Conservation (phyloP, 1,140 invertebrate genomes). For the Globodera ellingtonae region DNA sequence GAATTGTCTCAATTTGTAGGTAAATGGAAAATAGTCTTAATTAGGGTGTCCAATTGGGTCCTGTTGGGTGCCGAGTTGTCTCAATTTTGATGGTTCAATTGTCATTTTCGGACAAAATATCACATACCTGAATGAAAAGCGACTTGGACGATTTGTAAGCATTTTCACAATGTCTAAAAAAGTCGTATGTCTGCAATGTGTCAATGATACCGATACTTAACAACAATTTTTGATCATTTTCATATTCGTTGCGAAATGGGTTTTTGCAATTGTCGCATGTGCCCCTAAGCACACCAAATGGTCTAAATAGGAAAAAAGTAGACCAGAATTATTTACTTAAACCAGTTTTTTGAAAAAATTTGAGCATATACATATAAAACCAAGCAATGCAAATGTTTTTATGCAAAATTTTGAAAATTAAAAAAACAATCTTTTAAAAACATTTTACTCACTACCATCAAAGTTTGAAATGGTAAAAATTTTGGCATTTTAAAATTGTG, state of each 20-base stretch:
- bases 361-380: neutral
- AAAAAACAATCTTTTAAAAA: too few species aligned
- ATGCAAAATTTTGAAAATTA: neutral
- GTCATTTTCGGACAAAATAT: too few species aligned
- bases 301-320: neutral
- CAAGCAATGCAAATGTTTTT: too few species aligned
- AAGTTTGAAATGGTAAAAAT: too few species aligned
- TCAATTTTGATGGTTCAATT: too few species aligned
- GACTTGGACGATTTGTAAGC: neutral
- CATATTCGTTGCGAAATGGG: neutral
- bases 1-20: too few species aligned
- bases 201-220: neutral
- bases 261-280: neutral
- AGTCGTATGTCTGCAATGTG: constrained; percentile 1
- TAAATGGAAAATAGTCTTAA: too few species aligned
- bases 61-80: too few species aligned
- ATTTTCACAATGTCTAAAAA: neutral
- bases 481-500: too few species aligned
- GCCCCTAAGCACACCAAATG: neutral
- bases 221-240: neutral
- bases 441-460: too few species aligned
- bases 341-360: neutral
- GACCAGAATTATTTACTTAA: too few species aligned
- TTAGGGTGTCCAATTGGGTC: too few species aligned
- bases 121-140: neutral